These are phyloP conservation scores for Apeltes quadracus DNA, from an alignment of 2,113 vertebrate genomes.

Conservation along the genomic window DNA sequence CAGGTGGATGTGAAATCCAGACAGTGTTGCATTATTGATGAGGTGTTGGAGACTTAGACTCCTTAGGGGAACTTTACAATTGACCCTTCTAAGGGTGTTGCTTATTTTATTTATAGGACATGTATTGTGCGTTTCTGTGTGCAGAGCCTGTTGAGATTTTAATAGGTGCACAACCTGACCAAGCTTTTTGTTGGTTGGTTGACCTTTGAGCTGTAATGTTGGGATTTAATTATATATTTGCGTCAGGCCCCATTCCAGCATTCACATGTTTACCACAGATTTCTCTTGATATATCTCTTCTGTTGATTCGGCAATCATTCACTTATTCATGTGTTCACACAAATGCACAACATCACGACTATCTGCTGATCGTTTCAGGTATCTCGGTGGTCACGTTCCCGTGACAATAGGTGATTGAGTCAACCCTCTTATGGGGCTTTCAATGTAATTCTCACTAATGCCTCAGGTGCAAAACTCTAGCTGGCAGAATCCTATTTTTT, in stretches of 20 bases:
- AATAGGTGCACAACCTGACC: background rate
- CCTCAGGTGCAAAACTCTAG: constrained; percentile 28
- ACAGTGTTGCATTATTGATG: constrained; percentile 69
- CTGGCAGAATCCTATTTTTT: constrained; percentile 37
- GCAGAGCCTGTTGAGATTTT: background rate
- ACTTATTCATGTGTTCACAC: background rate
- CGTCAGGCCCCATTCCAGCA: constrained; percentile 3
- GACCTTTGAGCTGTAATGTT: constrained; percentile 32
- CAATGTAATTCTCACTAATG: constrained; percentile 37
- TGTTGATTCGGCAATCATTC: background rate
- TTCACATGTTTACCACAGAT: constrained; percentile 10
- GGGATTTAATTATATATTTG: constrained; percentile 19
- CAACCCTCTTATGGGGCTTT: constrained; percentile 22
- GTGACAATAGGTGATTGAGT: constrained; percentile 34
- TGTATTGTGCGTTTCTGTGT: constrained; percentile 18
- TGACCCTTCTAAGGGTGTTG: constrained; percentile 31
- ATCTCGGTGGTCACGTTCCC: constrained; percentile 3
- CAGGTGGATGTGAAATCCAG: constrained; percentile 52
- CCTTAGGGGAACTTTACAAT: constrained; percentile 42
- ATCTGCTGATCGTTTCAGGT: constrained; percentile 20
- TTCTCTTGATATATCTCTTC: constrained; percentile 2
- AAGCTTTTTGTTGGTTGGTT: constrained; percentile 22
- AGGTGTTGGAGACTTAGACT: constrained; percentile 58
- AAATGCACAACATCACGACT: background rate
- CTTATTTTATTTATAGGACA: constrained; percentile 47